Base-by-base conservation (phyloP, 2,888 invertebrate genomes). In the Oxyteleia sp. region DNA sequence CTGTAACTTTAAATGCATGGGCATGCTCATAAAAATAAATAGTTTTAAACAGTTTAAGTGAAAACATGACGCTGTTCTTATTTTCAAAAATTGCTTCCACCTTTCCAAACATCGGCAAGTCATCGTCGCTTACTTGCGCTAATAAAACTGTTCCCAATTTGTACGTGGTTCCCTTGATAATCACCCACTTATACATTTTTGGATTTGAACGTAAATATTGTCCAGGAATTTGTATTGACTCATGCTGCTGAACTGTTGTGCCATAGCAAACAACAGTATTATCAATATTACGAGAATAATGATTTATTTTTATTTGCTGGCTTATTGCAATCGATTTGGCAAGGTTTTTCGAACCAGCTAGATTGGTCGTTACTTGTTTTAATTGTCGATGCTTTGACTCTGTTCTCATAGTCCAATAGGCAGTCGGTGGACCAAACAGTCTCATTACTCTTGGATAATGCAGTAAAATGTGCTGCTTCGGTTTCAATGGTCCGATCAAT, bases 71-170 rank as follows among this genome's bases (percentile, higher is more conserved):
- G 15, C 3, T 35, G 13, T 10, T 13, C 1, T 47, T 57, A 13
- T 16, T 43, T 15, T 32, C 11, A 38, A 57, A 57, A 57, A 57
- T 71, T 41, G 20, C 43, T 26, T 32, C 11, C 18, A 68, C 55
- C 11, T 43, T 7, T 16, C 68, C 68, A 68, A 57, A 71, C 16
- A 16, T 47, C 0, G 45, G 71, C 20, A 71, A 53, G 11, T 59
- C 49, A n/a, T 8, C 5, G 7, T 45, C 32, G 43, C 35, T 47
- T 13, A 71, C 57, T 18, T 71, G 47, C 11, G 47, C 15, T 35
- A 71, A 47, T 20, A 71, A 16, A 29, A 59, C 13, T 8, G 51
- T 47, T n/a, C 69, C 69, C 32, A 55, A 8, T 2, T 32, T 23
- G 45, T 68, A 66, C 1, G 49, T 51, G 10, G 41, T 66, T 18